Conservation (phyloP, 92 coral and sea anemone genomes). For the Pocillopora meandrina region DNA sequence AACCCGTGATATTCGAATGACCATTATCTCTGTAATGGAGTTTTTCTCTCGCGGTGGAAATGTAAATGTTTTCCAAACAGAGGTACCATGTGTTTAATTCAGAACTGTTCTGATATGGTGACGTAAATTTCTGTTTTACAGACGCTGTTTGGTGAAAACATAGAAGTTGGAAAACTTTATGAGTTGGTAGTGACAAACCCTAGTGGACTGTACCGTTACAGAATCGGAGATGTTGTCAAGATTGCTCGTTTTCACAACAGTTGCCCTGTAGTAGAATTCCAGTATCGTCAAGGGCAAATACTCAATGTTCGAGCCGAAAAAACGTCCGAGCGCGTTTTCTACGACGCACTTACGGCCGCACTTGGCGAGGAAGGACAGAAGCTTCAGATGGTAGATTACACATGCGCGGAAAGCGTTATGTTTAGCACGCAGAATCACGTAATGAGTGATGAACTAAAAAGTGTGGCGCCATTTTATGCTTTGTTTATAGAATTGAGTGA, state of each 20-base stretch:
- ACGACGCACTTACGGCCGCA: slow-evolving; percentile 36
- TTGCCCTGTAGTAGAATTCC: slow-evolving; percentile 56
- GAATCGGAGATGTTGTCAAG: slow-evolving; percentile 60
- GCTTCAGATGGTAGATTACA: slow-evolving; percentile 49
- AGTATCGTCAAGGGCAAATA: slow-evolving; percentile 64
- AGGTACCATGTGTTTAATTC: too few species aligned
- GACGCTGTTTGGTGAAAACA: slow-evolving; percentile 53
- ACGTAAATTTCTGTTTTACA: background rate
- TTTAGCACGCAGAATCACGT: slow-evolving; percentile 6
- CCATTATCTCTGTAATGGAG: too few species aligned
- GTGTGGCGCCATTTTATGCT: slow-evolving; percentile 49
- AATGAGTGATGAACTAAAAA: slow-evolving; percentile 12
- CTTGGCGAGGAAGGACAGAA: slow-evolving; percentile 23
- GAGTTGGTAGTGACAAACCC: slow-evolving; percentile 56
- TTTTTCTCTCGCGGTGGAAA: too few species aligned
- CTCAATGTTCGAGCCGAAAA: slow-evolving; percentile 59
- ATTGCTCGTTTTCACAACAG: slow-evolving; percentile 53
- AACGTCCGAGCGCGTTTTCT: slow-evolving; percentile 52
- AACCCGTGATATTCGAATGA: too few species aligned
- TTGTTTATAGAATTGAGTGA: slow-evolving; percentile 45
- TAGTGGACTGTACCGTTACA: slow-evolving; percentile 58
- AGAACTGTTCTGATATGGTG: too few species aligned
- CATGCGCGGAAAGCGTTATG: slow-evolving; percentile 59
- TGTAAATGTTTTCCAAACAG: too few species aligned
- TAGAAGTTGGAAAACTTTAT: slow-evolving; percentile 37